Conservation (phyloP, 2,888 invertebrate genomes). For the Torymus texanus region DNA sequence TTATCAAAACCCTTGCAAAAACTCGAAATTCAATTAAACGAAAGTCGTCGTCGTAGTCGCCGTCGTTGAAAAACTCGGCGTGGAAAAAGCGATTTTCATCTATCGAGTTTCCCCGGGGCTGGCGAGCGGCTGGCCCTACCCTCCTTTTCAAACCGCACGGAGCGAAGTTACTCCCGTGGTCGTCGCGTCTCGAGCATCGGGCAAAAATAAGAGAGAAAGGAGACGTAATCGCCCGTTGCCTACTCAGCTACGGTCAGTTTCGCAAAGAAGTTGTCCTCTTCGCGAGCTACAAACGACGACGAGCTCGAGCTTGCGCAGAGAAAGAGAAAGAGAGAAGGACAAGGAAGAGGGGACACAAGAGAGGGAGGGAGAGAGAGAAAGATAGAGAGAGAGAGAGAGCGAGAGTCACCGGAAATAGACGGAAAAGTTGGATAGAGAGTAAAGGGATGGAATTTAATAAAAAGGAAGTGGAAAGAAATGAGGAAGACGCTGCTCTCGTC, state of each 20-base stretch:
- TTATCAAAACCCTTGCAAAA: not conserved
- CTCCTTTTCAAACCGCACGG: constrained; percentile 23
- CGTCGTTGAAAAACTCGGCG: not conserved
- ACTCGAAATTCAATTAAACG: constrained; percentile 38
- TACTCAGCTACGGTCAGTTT: constrained; percentile 66
- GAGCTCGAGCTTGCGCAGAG: too few species aligned
- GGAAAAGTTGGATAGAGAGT: constrained; percentile 14
- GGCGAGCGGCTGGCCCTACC: not conserved
- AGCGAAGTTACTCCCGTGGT: constrained; percentile 9
- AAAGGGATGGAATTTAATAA: constrained; percentile 35
- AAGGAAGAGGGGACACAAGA: too few species aligned
- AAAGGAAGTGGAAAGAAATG: constrained; percentile 1
- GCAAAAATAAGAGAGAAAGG: constrained; percentile 39
- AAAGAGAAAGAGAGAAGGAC: too few species aligned
- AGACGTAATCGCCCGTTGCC: constrained; percentile 58
- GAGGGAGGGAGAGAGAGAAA: too few species aligned
- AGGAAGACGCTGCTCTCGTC: not conserved
- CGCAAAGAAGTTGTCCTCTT: constrained; percentile 61
- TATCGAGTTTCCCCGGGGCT: constrained; percentile 43
- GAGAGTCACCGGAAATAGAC: constrained; percentile 45
- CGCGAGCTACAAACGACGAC: constrained; percentile 38
- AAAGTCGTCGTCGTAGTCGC: too few species aligned
- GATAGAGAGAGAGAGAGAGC: not conserved
- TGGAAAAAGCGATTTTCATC: constrained; percentile 43
- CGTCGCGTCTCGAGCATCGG: not conserved